Evolutionary conservation across 1,140 invertebrate species (phyloP), one percentile per base, ranked within the genome.

Genomic region (Drosophila rhopaloa): DNA sequence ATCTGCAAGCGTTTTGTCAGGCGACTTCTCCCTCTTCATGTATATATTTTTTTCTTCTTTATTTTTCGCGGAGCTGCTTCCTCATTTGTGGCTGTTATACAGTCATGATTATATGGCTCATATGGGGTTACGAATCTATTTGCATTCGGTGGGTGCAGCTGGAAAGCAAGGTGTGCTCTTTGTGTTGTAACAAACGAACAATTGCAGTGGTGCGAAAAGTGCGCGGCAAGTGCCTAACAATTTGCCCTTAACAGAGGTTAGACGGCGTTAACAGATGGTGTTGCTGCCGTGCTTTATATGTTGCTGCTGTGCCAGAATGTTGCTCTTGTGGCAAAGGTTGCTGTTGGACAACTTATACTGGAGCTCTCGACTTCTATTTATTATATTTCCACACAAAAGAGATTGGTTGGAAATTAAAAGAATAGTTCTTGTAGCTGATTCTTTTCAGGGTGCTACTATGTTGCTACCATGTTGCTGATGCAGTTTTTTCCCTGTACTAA

Each of bases 1-100:
- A 71, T 71, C 65, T 71, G 72, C 57, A 79, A 84, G 79, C 81
- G 76, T 84, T 84, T 84, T 84, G 81, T 84, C 81, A 84, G 80
- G 47, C 58, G 37, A 61, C 80, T 76, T 81, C 79, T 77, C 80
- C 79, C 79, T 73, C 63, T 74, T 51, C 24, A 67, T 37, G 24
- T 44, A 32, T 44, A 32, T 68, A 43, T 50, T 29, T n/a, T 50
- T 50, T 61, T 11, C 9, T 9, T 19, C 10, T 13, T 11, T 14
- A 7, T n/a, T 19, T 48, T 11, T 24, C 0, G 16, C 14, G n/a
- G 11, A 50, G 38, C 29, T 41, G 72, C 73, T 76, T 76, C 73
- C 73, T 76, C 73, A 76, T 76, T 76, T 73, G 51, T 43, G 73
- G 27, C 41, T 53, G 71, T 58, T 66, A 76, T 66, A 76, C 55